Evolutionary conservation across 64 coral and sea anemone genomes (phyloP).

Genomic region (Stylophora pistillata): DNA sequence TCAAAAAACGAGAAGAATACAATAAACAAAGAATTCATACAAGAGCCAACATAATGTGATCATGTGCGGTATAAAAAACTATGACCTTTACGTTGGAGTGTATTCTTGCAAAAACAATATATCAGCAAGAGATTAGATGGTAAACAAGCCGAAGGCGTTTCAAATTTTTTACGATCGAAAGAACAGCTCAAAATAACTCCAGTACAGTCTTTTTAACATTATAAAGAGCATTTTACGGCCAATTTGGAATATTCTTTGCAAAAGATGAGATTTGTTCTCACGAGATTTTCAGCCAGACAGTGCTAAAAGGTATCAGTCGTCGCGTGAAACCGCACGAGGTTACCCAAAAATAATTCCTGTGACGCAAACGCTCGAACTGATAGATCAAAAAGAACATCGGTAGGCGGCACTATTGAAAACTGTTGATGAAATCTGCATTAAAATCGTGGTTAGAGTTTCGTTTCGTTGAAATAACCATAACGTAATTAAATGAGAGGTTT

Average conservation of each 20-base stretch:
- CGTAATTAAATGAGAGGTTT: not conserved
- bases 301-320: not conserved
- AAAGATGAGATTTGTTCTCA: not conserved
- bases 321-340: not conserved
- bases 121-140: too few species aligned
- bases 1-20: too few species aligned
- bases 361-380: not conserved
- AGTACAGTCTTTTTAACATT: too few species aligned
- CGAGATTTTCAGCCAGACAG: not conserved
- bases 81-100: too few species aligned
- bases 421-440: not conserved
- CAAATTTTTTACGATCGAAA: too few species aligned
- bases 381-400: not conserved
- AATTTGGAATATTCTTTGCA: not conserved
- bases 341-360: not conserved
- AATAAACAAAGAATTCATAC: not conserved
- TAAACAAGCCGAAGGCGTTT: too few species aligned
- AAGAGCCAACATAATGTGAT: too few species aligned
- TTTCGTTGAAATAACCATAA: not conserved
- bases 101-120: too few species aligned
- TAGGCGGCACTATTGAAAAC: not conserved
- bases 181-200: too few species aligned
- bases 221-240: too few species aligned
- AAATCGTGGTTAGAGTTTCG: not conserved
- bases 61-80: too few species aligned